A percentile compares a stretch with the other conserved stretches of the same genome.
Conservation (phyloP, 64 coral and sea anemone genomes). For the Montipora efflorescens region DNA sequence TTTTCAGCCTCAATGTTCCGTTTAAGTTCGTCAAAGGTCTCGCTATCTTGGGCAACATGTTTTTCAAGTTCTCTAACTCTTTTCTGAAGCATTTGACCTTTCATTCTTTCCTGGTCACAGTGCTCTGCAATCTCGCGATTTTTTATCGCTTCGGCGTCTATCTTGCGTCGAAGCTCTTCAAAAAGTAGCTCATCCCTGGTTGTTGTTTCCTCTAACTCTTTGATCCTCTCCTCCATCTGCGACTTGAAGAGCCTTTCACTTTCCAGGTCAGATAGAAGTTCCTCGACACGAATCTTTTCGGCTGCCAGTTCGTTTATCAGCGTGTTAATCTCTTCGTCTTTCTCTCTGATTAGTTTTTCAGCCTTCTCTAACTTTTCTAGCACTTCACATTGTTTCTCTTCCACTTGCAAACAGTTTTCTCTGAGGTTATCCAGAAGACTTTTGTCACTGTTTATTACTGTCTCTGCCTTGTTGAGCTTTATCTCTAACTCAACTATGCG, state of each 20-base stretch:
- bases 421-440: conserved; percentile 30
- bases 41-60: conserved; percentile 53
- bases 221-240: conserved; percentile 46
- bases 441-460: conserved; percentile 49
- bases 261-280: conserved; percentile 35
- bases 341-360: conserved; percentile 69
- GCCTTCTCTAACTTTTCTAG: conserved; percentile 58
- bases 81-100: conserved; percentile 14
- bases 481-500: conserved; percentile 56
- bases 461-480: conserved; percentile 72
- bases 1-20: conserved; percentile 36
- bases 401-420: conserved; percentile 10
- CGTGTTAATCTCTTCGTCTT: conserved; percentile 70
- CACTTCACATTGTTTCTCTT: conserved; percentile 46
- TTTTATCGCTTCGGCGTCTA: conserved; percentile 47
- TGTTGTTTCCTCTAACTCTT: conserved; percentile 59
- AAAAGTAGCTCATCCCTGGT: conserved; percentile 59
- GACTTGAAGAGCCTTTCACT: conserved; percentile 33
- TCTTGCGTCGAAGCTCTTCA: conserved; percentile 54
- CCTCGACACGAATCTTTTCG: conserved; percentile 48
- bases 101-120: conserved; percentile 41
- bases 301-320: conserved; percentile 54
- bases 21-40: conserved; percentile 65
- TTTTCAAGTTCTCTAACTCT: conserved; percentile 60
- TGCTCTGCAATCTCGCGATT: conserved; percentile 64